Evolutionary conservation across 2,113 vertebrate genomes (phyloP), one percentile per base, ranked within the genome.

Genomic region (Dasyornis broadbenti): DNA sequence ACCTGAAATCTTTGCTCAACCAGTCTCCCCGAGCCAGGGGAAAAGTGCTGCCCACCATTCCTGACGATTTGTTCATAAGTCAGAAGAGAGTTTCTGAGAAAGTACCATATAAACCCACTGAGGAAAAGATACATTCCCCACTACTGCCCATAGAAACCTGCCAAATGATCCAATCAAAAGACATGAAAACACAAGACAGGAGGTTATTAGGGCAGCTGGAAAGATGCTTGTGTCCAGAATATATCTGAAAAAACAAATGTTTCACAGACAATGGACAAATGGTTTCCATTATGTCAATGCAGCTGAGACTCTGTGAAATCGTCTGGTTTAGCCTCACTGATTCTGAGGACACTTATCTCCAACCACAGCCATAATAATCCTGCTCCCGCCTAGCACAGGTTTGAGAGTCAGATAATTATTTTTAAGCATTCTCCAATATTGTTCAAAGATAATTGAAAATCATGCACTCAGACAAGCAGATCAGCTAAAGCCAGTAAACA

Each of bases 311-410:
- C 49, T 37, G 39, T 69, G 82, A 76, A 88, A 94, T 59, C 52
- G 82, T 42, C 87, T 96, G 71, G 47, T 66, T 94, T 83, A 82
- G 87, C 60, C 88, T 78, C 61, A 61, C 39, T 33, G 75, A 40
- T 70, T 88, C 84, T 66, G 50, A 94, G 92, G 85, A 85, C 1
- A 7, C 85, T 95, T 92, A 92, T 95, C 93, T 96, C 86, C 90
- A 89, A 52, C 77, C 81, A 72, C 94, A 95, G 96, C 77, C 93
- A 82, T 28, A 79, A 89, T 53, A 92, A 89, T 6, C 53, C 73
- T 30, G 53, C 14, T 69, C 56, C 91, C 1, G 3, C 87, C 93
- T 12, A 73, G 64, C 75, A 72, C 49, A 90, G 39, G 42, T 63
- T 37, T 47, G 33, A 82, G 27, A 91, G 71, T 33, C 75, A 91